Base-by-base conservation (phyloP, 2,888 invertebrate genomes). In the Drosophila rellima region DNA sequence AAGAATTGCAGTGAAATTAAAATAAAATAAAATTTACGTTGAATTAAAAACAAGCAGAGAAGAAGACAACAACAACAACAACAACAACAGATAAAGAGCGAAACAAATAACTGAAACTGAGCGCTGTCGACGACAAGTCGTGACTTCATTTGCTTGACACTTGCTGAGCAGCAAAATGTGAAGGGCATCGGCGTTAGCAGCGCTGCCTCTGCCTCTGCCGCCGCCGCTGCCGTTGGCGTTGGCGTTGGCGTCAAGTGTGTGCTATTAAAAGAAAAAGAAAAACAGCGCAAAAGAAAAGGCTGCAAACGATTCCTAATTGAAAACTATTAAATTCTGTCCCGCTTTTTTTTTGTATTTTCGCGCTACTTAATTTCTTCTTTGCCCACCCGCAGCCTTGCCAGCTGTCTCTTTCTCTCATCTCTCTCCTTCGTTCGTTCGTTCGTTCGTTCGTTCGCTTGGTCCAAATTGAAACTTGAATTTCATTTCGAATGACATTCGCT, bases 251-350 rank as follows among this genome's bases (percentile, higher is more conserved):
- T 77, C 74, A 81, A 85, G 82, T 82, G 79, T 82, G 73, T 69
- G 72, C 73, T 62, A 71, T 68, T 26, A 26, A 44, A 18, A 13
- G 45, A 35, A 40, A 7, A n/a, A n/a, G 15, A 44, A 39, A 26
- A 7, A 29, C 62, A 52, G 18, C 20, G 20, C 42, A 23, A 70
- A 81, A 79, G 79, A 80, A 88, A 86, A 83, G 90, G 86, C 91
- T 91, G 91, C 91, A 91, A 91, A 90, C 91, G 91, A 91, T 91
- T 91, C 91, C 91, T 91, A 91, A 91, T 91, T 91, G 91, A 91
- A 91, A 91, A 91, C 91, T 91, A 91, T 91, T 91, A 91, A 91
- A 91, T 91, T 90, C 85, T 82, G 78, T 59, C 44, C 42, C 37
- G 13, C 37, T 45, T 52, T 62, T 64, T 67, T 55, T 62, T 61